A percentile compares a stretch with the other conserved stretches of the same genome.
phyloP scores from a whole-genome alignment of 1,140 invertebrate genomes.

The Drosophila parvula region DNA sequence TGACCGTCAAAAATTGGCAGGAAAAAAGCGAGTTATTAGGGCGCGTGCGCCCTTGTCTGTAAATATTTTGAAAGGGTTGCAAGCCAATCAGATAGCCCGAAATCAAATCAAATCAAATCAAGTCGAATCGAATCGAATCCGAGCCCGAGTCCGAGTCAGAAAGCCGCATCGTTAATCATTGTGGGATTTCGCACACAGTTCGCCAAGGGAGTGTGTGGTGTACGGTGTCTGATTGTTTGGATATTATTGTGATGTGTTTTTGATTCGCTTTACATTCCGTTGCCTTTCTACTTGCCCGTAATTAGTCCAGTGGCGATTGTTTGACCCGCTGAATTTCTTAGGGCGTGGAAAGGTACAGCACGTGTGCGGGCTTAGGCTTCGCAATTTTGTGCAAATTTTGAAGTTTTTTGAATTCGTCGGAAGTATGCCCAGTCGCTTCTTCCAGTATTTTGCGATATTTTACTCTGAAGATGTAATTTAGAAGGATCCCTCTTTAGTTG shows the following conservation, averaged over 20 bases:
- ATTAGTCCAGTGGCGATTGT: conserved; percentile 4
- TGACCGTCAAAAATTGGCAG: conserved; percentile 38
- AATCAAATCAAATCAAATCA: conserved; percentile 22
- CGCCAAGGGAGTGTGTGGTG: conserved; percentile 1
- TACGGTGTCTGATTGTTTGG: conserved; percentile 45
- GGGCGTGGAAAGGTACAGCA: neutral
- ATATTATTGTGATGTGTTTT: conserved; percentile 58
- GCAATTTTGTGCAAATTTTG: neutral
- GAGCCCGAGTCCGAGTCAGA: conserved; percentile 9
- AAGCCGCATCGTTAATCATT: conserved; percentile 69
- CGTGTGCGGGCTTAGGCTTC: conserved; percentile 4
- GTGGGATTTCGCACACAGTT: conserved; percentile 48
- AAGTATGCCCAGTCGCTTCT: neutral
- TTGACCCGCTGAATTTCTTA: conserved; percentile 2
- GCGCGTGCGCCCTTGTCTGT: conserved; percentile 54
- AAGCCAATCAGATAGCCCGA: conserved; percentile 20
- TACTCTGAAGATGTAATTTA: no score
- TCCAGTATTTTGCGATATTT: no score
- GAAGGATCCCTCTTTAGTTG: no score
- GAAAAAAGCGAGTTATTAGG: conserved; percentile 13
- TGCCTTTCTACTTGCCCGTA: conserved; percentile 21
- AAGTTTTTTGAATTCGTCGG: neutral
- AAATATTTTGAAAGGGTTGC: conserved; percentile 75
- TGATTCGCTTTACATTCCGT: conserved; percentile 48
- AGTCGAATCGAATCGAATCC: conserved; percentile 1